Evolutionary conservation across 2,113 vertebrate species (phyloP), one percentile per base, ranked within the genome.

Genomic region (Pandion haliaetus): DNA sequence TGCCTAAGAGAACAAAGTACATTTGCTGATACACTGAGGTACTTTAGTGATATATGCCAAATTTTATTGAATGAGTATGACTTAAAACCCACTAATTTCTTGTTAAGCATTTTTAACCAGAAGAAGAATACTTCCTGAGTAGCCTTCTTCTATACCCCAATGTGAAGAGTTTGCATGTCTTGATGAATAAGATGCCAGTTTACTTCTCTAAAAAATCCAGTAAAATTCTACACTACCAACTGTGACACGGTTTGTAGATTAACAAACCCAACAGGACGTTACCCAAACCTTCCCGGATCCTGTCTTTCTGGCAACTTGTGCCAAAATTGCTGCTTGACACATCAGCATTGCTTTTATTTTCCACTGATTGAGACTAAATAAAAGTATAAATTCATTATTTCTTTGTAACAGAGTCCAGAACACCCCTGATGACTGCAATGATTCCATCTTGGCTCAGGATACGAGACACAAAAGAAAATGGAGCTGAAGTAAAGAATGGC

Each of bases 351-450:
- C 38, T 86, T 96, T 88, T 61, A 17, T 94, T 94, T 98, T 81
- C 74, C 73, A 32, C 52, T 28, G 32, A 62, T 5, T 38, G 65
- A 82, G 58, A 83, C 50, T 76, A 86, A 95, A 95, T 73, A 74
- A 87, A 93, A 91, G 31, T 62, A 93, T 36, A 54, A 90, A 69
- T 76, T 88, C 70, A 67, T 73, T 4, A 58, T 81, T 88, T 94
- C 54, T 93, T 84, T 91, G 73, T 89, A 65, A 96, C 79, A 82
- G 66, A 92, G 77, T 91, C 76, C 81, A 80, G 65, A 94, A 90
- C 29, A 66, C 44, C 47, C 72, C 52, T 77, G 80, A 87, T 82
- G 78, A 23, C 26, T 94, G 49, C 49, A 21, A 25, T 36, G 34
- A 36, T 40, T 82, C 61, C 5, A 1, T 70, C 31, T 14, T 47